A percentile compares a stretch with the other conserved stretches of the same genome.
These are phyloP conservation scores for Tiliacea aurago DNA, from an alignment of 2,888 invertebrate species.

Conservation along the genomic window DNA sequence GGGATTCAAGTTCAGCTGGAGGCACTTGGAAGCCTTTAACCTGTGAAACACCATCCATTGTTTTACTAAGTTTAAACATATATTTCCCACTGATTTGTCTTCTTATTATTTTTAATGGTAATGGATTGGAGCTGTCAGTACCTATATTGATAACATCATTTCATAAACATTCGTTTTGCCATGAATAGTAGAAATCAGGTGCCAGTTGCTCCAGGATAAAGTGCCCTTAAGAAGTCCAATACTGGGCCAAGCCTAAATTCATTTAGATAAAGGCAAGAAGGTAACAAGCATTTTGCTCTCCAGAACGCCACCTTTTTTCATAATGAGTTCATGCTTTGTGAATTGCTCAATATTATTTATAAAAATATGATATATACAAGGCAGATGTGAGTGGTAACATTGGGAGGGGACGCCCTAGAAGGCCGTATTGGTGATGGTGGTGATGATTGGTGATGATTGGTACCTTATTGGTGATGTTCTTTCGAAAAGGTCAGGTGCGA, in stretches of 20 bases:
- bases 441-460: too few relatives aligned
- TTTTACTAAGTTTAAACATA: background rate
- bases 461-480: background rate
- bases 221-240: background rate
- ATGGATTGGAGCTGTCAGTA: background rate
- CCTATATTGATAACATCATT: background rate
- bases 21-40: conserved; percentile 95
- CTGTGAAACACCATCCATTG: conserved; percentile 66
- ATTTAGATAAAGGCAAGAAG: background rate
- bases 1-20: conserved; percentile 96
- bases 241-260: background rate
- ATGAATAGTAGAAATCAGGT: background rate
- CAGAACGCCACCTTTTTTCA: background rate
- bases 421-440: too few relatives aligned
- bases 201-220: background rate
- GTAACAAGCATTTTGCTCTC: background rate
- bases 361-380: background rate
- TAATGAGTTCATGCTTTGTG: background rate
- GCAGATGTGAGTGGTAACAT: background rate
- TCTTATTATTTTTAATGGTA: background rate
- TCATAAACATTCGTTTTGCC: background rate
- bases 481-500: background rate
- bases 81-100: background rate
- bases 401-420: background rate
- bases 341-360: too few relatives aligned